Conservation (phyloP, 2,113 vertebrate genomes). For the Bucco capensis region DNA sequence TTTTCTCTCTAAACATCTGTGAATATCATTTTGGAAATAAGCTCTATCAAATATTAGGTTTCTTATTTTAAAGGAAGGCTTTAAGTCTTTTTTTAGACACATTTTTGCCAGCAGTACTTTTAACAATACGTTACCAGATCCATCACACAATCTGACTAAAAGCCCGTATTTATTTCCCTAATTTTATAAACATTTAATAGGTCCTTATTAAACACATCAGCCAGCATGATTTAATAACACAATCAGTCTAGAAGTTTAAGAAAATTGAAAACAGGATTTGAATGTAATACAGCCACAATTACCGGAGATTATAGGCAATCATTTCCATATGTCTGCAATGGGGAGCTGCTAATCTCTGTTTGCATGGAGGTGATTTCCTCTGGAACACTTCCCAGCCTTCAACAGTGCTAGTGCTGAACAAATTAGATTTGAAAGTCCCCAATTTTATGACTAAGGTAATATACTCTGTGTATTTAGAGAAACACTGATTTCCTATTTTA, state of each 20-base stretch:
- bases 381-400: constrained; percentile 86
- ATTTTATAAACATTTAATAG: constrained; percentile 90
- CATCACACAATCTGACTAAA: constrained; percentile 79
- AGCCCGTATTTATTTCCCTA: constrained; percentile 83
- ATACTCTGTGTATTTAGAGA: constrained; percentile 81
- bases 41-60: neutral
- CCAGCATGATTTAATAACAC: constrained; percentile 97
- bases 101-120: constrained; percentile 71
- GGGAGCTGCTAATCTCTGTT: constrained; percentile 93
- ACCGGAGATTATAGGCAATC: constrained; percentile 94
- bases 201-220: constrained; percentile 92
- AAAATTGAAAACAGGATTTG: constrained; percentile 94
- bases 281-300: constrained; percentile 96
- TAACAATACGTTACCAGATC: constrained; percentile 81
- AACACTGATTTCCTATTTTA: constrained; percentile 80
- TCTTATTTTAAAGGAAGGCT: constrained; percentile 57
- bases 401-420: constrained; percentile 80
- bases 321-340: constrained; percentile 96
- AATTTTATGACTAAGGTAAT: constrained; percentile 85
- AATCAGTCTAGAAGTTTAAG: constrained; percentile 94
- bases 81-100: constrained; percentile 52
- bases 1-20: constrained; percentile 29
- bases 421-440: constrained; percentile 87
- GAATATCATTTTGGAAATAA: constrained; percentile 40
- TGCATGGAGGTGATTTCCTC: constrained; percentile 92